These are phyloP conservation scores for Neotoma lepida DNA, from an alignment of 2,113 vertebrate genomes.

Conservation along the genomic window DNA sequence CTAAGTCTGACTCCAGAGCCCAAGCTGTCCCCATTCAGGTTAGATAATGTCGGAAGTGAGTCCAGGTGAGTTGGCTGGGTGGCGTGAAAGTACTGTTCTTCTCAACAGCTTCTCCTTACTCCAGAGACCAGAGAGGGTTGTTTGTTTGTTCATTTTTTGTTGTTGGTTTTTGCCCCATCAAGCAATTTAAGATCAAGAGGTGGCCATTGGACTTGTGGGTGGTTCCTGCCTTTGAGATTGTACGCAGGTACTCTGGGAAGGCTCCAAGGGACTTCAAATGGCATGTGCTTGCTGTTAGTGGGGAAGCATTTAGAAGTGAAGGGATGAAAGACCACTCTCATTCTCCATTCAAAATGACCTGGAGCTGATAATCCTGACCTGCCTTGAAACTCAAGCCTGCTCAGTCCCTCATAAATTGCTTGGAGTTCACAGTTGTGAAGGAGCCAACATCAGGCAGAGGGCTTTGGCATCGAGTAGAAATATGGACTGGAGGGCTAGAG, in stretches of 20 bases:
- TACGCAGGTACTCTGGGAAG: neutral
- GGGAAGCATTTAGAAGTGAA: neutral
- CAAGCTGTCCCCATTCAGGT: neutral
- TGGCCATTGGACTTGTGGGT: fast-evolving
- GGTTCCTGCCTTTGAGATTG: neutral
- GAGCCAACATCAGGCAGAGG: neutral
- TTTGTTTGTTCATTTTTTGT: too few relatives aligned
- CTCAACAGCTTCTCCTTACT: neutral
- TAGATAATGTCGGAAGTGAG: neutral
- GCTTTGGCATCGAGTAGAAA: neutral
- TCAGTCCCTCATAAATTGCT: neutral
- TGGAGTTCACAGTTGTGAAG: neutral
- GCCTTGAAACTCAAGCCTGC: neutral
- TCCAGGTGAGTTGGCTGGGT: neutral
- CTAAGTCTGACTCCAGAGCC: neutral
- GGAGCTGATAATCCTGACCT: neutral
- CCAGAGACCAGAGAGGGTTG: neutral
- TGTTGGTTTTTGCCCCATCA: neutral
- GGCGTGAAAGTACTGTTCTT: neutral
- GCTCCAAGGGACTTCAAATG: neutral
- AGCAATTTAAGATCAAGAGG: neutral
- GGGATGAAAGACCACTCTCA: neutral
- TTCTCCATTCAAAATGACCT: neutral
- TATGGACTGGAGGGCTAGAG: neutral
- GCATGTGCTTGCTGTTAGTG: neutral